Conservation (phyloP, 2,113 vertebrate species). For the Megaceryle maxima region DNA sequence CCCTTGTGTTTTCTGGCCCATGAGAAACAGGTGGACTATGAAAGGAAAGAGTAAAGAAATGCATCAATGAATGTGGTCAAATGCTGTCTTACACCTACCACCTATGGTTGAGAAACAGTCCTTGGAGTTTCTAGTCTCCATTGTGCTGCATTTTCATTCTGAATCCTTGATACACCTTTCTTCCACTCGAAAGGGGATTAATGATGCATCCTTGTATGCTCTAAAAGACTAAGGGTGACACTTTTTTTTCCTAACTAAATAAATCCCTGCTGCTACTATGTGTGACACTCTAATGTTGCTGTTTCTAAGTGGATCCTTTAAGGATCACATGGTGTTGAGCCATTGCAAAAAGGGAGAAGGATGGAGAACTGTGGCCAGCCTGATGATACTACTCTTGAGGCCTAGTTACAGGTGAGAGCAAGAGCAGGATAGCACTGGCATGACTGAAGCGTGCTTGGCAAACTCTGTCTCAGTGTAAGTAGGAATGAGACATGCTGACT, state of each 20-base stretch:
- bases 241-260: background rate
- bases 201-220: background rate
- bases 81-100: background rate
- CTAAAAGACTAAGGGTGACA: background rate
- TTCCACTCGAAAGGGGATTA: background rate
- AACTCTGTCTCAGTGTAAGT: background rate
- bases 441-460: background rate
- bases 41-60: background rate
- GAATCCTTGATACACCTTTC: background rate
- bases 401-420: background rate
- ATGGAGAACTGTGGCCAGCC: background rate
- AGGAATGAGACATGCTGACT: background rate
- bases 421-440: background rate
- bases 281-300: background rate
- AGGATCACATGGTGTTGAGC: background rate
- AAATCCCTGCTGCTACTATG: background rate
- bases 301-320: background rate
- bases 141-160: background rate
- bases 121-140: background rate
- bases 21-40: conserved; percentile 12
- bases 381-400: background rate
- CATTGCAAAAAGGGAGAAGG: background rate
- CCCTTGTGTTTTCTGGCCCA: background rate
- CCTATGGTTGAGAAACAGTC: background rate
- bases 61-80: background rate